phyloP scores from a whole-genome alignment of 1,140 invertebrate genomes.

The Diachasma alloeum region DNA sequence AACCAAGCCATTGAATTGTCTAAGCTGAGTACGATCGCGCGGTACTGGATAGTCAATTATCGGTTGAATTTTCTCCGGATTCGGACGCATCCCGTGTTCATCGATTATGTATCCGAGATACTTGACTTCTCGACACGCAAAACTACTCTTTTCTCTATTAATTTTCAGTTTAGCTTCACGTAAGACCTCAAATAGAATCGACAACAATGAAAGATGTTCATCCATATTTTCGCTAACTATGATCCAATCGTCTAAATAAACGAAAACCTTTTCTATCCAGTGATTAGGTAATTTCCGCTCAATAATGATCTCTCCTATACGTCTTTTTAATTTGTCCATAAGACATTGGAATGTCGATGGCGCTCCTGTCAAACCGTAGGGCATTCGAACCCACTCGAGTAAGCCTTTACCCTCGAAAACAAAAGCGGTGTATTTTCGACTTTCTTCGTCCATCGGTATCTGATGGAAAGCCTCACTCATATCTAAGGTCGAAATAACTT shows the following conservation, averaged over 20 bases:
- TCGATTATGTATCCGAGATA: slow-evolving; percentile 43
- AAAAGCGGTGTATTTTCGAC: slow-evolving; percentile 28
- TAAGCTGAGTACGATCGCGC: too few relatives aligned
- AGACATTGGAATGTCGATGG: slow-evolving; percentile 24
- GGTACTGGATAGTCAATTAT: too few relatives aligned
- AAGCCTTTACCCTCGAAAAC: too few relatives aligned
- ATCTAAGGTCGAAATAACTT: slow-evolving; percentile 40
- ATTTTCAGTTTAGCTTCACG: slow-evolving; percentile 20
- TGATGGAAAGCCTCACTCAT: slow-evolving; percentile 44
- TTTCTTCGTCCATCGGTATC: slow-evolving; percentile 25
- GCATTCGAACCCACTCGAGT: slow-evolving; percentile 59
- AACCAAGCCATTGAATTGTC: too few relatives aligned
- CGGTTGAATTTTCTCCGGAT: too few relatives aligned
- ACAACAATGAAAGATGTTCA: too few relatives aligned
- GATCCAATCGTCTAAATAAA: too few relatives aligned
- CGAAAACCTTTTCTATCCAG: slow-evolving; percentile 21
- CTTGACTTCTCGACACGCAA: slow-evolving; percentile 30
- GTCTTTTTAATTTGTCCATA: slow-evolving; percentile 22
- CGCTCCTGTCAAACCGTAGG: slow-evolving; percentile 38
- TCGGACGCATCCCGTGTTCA: slow-evolving; percentile 31
- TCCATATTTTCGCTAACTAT: too few relatives aligned
- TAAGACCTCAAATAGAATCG: too few relatives aligned
- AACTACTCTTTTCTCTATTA: slow-evolving; percentile 25
- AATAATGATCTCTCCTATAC: slow-evolving; percentile 7
- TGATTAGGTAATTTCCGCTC: slow-evolving; percentile 21